These are phyloP conservation scores for Ariopsis seemanni DNA, from an alignment of 2,113 vertebrate genomes.

Conservation along the genomic window DNA sequence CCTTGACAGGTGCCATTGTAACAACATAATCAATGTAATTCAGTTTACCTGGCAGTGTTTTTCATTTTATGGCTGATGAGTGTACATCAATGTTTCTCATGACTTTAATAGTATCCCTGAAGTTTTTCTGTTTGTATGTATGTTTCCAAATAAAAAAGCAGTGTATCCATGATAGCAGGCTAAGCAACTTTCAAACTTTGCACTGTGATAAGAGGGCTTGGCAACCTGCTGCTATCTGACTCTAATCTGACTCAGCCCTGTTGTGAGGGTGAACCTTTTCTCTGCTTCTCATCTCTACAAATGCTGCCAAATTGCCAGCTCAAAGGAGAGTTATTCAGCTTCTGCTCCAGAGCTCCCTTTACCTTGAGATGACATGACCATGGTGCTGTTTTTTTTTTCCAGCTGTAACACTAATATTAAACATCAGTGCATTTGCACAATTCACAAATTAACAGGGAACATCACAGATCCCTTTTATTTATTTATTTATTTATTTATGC, in stretches of 20 bases:
- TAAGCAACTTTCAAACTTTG: slow-evolving; percentile 14
- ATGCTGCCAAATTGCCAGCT: not conserved
- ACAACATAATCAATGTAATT: too few relatives aligned
- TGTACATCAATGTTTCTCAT: not conserved
- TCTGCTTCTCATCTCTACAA: slow-evolving; percentile 14
- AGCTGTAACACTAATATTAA: not conserved
- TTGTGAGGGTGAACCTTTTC: slow-evolving; percentile 40
- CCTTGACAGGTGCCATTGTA: too few relatives aligned
- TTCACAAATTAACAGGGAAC: not conserved
- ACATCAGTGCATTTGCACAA: not conserved
- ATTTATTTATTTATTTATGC: not conserved
- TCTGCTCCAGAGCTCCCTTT: not conserved
- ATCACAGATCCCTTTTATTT: not conserved
- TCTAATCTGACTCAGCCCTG: slow-evolving; percentile 58
- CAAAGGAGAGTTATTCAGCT: slow-evolving; percentile 5
- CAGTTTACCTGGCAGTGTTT: too few relatives aligned
- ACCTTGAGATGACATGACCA: not conserved
- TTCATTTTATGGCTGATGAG: too few relatives aligned
- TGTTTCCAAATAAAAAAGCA: not conserved
- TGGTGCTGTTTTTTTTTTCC: not conserved
- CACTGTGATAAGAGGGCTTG: not conserved
- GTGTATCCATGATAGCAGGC: not conserved
- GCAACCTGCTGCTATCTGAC: slow-evolving; percentile 63
- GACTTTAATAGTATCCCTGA: not conserved
- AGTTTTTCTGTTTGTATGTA: not conserved